Percentiles rank a stretch among this genome's conserved stretches.
phyloP scores from a whole-genome alignment of 2,797 vertebrate genomes.

The Bovichtus diacanthus region DNA sequence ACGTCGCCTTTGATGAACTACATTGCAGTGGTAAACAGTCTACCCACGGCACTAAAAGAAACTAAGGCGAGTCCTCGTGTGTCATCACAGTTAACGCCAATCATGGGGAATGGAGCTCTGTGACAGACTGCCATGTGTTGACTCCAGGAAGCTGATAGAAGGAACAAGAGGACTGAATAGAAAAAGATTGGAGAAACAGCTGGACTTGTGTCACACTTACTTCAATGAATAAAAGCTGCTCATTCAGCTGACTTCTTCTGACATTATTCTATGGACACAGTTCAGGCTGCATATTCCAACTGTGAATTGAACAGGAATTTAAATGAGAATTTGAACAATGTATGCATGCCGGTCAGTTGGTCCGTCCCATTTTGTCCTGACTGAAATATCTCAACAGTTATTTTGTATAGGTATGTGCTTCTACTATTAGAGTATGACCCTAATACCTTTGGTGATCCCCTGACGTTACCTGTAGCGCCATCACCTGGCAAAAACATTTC shows the following conservation, averaged over 20 bases:
- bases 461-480: no score
- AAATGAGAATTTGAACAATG: not conserved
- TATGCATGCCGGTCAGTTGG: no score
- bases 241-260: no score
- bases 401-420: no score
- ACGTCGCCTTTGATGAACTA: not conserved
- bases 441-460: no score
- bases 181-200: slow-evolving; percentile 41
- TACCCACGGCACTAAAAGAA: not conserved
- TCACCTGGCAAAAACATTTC: no score
- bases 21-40: not conserved
- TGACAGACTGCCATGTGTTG: slow-evolving; percentile 35
- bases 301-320: not conserved
- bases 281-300: not conserved
- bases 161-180: slow-evolving; percentile 37
- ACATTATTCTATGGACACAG: not conserved
- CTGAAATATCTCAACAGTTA: no score
- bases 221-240: slow-evolving; percentile 23
- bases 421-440: no score
- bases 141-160: slow-evolving; percentile 24
- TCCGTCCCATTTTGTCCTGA: no score
- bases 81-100: slow-evolving; percentile 43
- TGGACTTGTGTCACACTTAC: slow-evolving; percentile 47
- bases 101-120: slow-evolving; percentile 23
- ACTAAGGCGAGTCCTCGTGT: slow-evolving; percentile 24